phyloP scores from a whole-genome alignment of 2,113 vertebrate genomes.

The Rissa tridactyla region DNA sequence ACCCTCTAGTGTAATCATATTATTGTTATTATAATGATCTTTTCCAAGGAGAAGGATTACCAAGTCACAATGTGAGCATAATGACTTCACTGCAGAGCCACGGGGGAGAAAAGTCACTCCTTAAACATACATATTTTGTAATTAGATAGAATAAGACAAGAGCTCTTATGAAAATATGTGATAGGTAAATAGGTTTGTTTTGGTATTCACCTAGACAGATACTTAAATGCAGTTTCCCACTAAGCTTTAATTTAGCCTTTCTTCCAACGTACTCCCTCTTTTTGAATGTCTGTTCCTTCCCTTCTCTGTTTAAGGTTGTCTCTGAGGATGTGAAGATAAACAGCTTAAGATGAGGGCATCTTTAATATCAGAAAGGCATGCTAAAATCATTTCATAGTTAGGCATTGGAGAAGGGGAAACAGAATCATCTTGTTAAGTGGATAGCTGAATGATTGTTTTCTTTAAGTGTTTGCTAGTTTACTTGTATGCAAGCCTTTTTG shows the following conservation, averaged over 20 bases:
- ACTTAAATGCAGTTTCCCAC: conserved; percentile 28
- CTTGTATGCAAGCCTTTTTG: background rate
- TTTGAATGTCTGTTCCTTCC: background rate
- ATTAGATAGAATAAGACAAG: conserved; percentile 53
- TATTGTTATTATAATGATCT: conserved; percentile 59
- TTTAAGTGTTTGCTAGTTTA: background rate
- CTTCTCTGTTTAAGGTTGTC: conserved; percentile 11
- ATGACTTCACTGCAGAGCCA: conserved; percentile 44
- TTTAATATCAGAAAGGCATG: background rate
- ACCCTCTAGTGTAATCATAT: conserved; percentile 61
- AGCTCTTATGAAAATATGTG: background rate
- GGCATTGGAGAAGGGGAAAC: background rate
- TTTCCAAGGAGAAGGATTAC: conserved; percentile 64
- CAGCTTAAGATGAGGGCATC: conserved; percentile 20
- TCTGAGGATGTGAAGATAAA: conserved; percentile 56
- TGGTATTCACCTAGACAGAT: conserved; percentile 33
- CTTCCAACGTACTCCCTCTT: background rate
- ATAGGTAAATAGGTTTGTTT: conserved; percentile 65
- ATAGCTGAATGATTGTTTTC: background rate
- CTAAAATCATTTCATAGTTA: background rate
- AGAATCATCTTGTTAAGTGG: background rate
- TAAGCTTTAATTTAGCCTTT: conserved; percentile 47
- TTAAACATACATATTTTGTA: conserved; percentile 67
- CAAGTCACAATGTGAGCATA: conserved; percentile 57
- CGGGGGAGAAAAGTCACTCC: conserved; percentile 21